These are phyloP conservation scores for Cydia strobilella DNA, from an alignment of 1,140 invertebrate genomes.

Conservation along the genomic window DNA sequence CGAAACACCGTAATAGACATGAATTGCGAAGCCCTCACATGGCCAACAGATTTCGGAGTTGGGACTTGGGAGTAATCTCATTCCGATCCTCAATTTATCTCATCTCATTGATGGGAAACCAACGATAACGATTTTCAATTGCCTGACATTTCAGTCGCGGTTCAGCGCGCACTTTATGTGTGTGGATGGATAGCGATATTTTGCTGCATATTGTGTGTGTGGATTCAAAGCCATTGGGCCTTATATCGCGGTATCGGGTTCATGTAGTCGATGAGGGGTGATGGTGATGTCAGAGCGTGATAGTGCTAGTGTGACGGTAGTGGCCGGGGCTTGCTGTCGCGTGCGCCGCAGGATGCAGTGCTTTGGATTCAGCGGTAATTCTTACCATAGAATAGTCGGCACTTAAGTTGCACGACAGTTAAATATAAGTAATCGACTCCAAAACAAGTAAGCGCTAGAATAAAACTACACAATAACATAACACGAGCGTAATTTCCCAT, in stretches of 20 bases:
- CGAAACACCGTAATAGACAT: constrained; percentile 4
- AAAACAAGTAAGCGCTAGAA: too few species aligned
- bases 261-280: constrained; percentile 54
- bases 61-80: constrained; percentile 43
- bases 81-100: constrained; percentile 56
- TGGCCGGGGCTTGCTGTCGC: constrained; percentile 60
- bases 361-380: constrained; percentile 72
- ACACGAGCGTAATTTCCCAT: not conserved
- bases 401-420: constrained; percentile 32
- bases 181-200: constrained; percentile 32
- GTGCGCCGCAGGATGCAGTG: constrained; percentile 72
- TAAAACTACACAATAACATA: too few species aligned
- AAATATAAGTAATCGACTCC: too few species aligned
- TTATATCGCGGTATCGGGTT: constrained; percentile 34
- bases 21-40: constrained; percentile 5
- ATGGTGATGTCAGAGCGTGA: constrained; percentile 66
- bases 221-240: not conserved
- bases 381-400: constrained; percentile 36
- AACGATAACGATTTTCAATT: constrained; percentile 57
- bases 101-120: constrained; percentile 48
- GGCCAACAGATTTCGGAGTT: constrained; percentile 38
- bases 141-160: constrained; percentile 43
- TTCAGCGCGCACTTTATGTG: constrained; percentile 50
- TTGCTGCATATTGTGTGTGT: constrained; percentile 25
- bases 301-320: constrained; percentile 49